Conservation (phyloP, 2,113 vertebrate genomes). For the Sakesphorus luctuosus region DNA sequence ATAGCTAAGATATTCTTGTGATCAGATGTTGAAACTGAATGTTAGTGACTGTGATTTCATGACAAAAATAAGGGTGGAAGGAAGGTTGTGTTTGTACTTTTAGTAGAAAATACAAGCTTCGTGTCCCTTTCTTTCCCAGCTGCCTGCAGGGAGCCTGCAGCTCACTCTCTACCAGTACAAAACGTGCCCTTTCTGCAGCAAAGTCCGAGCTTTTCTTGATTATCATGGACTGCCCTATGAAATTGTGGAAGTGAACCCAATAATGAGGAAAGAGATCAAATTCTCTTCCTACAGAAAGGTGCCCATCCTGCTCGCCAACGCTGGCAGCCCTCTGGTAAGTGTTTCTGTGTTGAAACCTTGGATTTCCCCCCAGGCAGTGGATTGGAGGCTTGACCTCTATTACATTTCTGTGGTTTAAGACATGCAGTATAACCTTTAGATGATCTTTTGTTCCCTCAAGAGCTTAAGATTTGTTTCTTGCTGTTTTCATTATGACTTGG, state of each 20-base stretch:
- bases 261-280: conserved; percentile 92
- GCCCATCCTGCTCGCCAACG: conserved; percentile 83
- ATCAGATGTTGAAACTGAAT: not conserved
- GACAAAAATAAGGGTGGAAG: not conserved
- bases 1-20: not conserved
- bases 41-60: not conserved
- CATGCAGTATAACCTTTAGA: not conserved
- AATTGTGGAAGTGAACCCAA: conserved; percentile 94
- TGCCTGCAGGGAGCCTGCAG: conserved; percentile 59
- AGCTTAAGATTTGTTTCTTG: not conserved
- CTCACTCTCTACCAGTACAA: conserved; percentile 97
- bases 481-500: not conserved
- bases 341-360: not conserved
- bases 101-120: not conserved
- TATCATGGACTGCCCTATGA: conserved; percentile 89
- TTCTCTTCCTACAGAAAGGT: conserved; percentile 97
- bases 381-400: not conserved
- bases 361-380: not conserved
- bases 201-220: conserved; percentile 94
- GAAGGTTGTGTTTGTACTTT: not conserved
- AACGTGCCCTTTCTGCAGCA: conserved; percentile 98
- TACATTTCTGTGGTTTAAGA: not conserved
- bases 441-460: not conserved
- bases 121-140: conserved; percentile 31
- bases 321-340: conserved; percentile 78